Base-by-base conservation (phyloP, 2,797 vertebrate genomes). In the Morus bassanus region DNA sequence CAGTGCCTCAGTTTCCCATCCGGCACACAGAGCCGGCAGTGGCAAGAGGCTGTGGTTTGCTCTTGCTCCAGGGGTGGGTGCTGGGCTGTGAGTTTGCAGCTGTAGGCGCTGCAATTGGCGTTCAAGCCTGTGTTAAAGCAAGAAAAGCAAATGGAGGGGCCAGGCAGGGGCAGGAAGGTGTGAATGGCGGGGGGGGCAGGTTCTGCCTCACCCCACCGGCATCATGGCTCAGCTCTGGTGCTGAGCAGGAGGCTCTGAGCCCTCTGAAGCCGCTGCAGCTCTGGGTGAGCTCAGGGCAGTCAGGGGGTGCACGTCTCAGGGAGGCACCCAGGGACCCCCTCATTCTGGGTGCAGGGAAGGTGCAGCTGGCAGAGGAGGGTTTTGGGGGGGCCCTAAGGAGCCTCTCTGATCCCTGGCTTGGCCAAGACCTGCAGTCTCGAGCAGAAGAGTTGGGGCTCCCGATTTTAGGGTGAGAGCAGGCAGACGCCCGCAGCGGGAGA, bases 401-500 rank as follows among this genome's bases (percentile, higher is more conserved):
- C 31, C 12, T 37, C 68, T 33, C 5, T 3, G 0, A 7, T 15
- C 2, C 0, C 53, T 1, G 2, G 9, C 56, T 65, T 23, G 69
- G 22, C 59, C 0, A 0, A 74, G 51, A 57, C 7, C 22, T 84
- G 91, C 41, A 17, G 50, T 17, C 28, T 65, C 3, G 0, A 80
- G 70, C 31, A 10, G 19, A 70, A 54, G 22, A n/a, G 3, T 7
- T 39, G 11, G 31, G 8, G 11, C 7, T 75, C 13, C 31, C 2
- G 4, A 5, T 35, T 85, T 74, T 13, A 30, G 3, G 25, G 41
- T 16, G 46, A 64, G 43, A 53, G 35, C 24, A 31, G 57, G 56
- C 67, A 68, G 48, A 67, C 17, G 12, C 11, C 31, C 9, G 2
- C 4, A 7, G 6, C 1, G 6, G 18, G 27, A 48, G 16, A 61